Base-by-base conservation (phyloP, 2,113 vertebrate genomes). In the Anolis carolinensis region DNA sequence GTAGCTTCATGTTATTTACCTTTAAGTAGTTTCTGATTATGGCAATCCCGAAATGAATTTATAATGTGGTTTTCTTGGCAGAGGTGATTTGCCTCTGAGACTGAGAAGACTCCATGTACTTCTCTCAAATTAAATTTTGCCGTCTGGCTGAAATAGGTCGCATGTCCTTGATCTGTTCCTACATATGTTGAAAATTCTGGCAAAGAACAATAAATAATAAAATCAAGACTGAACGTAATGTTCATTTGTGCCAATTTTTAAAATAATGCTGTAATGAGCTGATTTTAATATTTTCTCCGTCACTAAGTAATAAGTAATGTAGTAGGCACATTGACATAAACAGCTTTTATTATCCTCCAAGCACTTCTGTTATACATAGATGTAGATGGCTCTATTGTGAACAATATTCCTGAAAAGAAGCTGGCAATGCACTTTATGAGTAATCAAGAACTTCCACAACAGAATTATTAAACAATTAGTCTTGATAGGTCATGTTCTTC, bases 381-480 rank as follows among this genome's bases (percentile, higher is more conserved):
- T 85, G 27, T 82, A 88, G 88, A 90, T 92, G 85, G 80, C 50
- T 87, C 32, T 91, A 77, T 63, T 1, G 14, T n/a, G 80, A 88
- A 76, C 70, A 89, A 78, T 93, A 81, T 81, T 8, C 52, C 63
- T 71, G 39, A 88, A 89, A 39, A 11, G 44, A 90, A 87, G 82
- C 55, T 88, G 77, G 34, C 82, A 89, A 50, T 80, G 82, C 87
- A 59, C 14, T 48, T 83, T 27, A 25, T 86, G 16, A 65, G 82
- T 91, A 68, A 65, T 7, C 50, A 84, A 91, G 68, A 88, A 86
- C 84, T 91, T 85, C 78, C 82, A 79, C 77, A 92, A 72, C 4
- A 59, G 83, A 73, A 82, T 91, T 89, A 86, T 88, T 87, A 88
- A 92, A 79, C 74, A 84, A 67, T 91, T 92, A 87, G 4, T 88